A percentile compares a stretch with the other conserved stretches of the same genome.
Conservation (phyloP, 2,113 vertebrate species). For the Psephotus haematonotus region DNA sequence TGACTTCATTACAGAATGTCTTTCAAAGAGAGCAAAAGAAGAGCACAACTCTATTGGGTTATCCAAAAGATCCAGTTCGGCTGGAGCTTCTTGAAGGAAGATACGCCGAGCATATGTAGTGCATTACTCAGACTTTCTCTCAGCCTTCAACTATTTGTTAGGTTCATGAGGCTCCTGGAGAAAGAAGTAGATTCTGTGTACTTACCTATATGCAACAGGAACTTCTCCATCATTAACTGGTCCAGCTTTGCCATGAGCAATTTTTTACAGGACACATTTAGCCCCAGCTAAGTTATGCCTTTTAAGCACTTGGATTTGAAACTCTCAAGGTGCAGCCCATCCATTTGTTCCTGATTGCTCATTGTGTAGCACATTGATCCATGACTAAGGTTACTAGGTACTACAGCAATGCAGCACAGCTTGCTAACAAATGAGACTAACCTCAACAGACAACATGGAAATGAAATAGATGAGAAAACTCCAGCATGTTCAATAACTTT, state of each 20-base stretch:
- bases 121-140: background rate
- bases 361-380: slow-evolving; percentile 7
- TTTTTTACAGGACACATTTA: background rate
- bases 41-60: background rate
- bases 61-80: background rate
- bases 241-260: background rate
- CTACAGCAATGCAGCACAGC: background rate
- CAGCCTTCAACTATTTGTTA: background rate
- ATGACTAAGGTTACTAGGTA: background rate
- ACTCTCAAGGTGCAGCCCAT: background rate
- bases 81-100: background rate
- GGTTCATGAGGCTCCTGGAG: background rate
- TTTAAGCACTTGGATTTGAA: background rate
- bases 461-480: background rate
- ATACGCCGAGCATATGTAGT: background rate
- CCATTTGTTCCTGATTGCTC: background rate
- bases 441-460: background rate
- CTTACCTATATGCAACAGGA: background rate
- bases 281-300: background rate
- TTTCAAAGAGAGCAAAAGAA: background rate
- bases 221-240: background rate
- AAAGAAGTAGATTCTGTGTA: background rate
- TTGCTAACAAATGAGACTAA: background rate
- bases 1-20: background rate
- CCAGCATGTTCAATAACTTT: background rate